Percentiles rank a stretch among this genome's conserved stretches.
phyloP scores from a whole-genome alignment of 2,113 vertebrate species.

The Anas platyrhynchos region DNA sequence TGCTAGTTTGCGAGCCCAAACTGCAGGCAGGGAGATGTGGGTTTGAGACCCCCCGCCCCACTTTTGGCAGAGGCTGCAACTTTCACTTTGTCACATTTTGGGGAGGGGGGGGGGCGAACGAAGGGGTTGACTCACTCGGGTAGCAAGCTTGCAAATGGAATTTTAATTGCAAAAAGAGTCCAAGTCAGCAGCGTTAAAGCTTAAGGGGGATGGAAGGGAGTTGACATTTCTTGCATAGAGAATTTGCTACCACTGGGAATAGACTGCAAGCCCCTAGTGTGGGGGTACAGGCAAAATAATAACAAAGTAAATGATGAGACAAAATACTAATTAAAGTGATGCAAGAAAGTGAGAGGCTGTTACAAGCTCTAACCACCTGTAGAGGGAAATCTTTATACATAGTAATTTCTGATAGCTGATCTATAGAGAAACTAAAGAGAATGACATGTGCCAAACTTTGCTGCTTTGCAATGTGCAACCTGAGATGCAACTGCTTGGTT shows the following conservation, averaged over 20 bases:
- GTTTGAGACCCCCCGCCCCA: background rate
- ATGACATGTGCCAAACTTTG: slow-evolving; percentile 73
- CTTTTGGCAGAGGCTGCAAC: slow-evolving; percentile 33
- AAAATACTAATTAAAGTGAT: slow-evolving; percentile 49
- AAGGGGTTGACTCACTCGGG: slow-evolving; percentile 7
- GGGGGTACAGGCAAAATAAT: background rate
- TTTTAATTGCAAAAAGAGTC: slow-evolving; percentile 57
- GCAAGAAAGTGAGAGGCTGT: slow-evolving; percentile 70
- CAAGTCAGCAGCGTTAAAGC: slow-evolving; percentile 53
- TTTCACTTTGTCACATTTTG: slow-evolving; percentile 60
- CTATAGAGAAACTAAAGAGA: slow-evolving; percentile 52
- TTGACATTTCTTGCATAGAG: slow-evolving; percentile 14
- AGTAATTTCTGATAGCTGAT: slow-evolving; percentile 70
- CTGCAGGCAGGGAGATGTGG: background rate
- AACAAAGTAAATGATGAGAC: background rate
- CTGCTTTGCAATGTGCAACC: background rate
- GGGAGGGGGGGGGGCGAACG: background rate
- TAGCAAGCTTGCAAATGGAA: slow-evolving; percentile 52
- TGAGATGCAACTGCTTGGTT: background rate
- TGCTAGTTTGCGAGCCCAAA: slow-evolving; percentile 17
- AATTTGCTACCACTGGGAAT: slow-evolving; percentile 32
- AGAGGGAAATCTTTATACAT: slow-evolving; percentile 85
- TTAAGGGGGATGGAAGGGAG: slow-evolving; percentile 25
- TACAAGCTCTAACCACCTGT: slow-evolving; percentile 83
- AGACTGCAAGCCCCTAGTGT: background rate